phyloP scores from a whole-genome alignment of 2,797 vertebrate species.

The Mormyrops attenuatus region DNA sequence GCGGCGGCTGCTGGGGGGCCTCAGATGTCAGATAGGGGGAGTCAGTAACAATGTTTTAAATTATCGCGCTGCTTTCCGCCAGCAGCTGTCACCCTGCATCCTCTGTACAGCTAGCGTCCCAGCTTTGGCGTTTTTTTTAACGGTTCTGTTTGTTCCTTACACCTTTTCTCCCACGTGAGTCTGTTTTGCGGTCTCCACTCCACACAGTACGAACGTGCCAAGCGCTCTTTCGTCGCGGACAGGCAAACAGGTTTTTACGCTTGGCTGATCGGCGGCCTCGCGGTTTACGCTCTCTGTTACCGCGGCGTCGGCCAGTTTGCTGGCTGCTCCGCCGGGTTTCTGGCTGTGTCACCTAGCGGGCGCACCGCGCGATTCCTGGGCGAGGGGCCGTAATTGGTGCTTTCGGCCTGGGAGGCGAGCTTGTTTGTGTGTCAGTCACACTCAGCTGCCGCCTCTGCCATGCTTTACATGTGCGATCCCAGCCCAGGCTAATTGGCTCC shows the following conservation, averaged over 20 bases:
- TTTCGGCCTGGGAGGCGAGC: neutral
- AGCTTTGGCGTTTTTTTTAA: neutral
- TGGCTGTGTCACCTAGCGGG: neutral
- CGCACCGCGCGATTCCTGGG: neutral
- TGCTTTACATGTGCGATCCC: slow-evolving; percentile 32
- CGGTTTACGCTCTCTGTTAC: no score
- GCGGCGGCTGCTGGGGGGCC: neutral
- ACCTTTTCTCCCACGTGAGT: neutral
- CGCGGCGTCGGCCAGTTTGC: neutral
- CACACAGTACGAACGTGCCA: neutral
- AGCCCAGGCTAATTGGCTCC: slow-evolving; percentile 47
- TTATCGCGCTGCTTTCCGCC: neutral
- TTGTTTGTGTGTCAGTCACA: neutral
- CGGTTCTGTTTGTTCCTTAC: neutral
- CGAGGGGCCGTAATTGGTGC: neutral
- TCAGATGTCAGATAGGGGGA: neutral
- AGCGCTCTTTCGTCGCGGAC: no score
- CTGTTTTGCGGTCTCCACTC: neutral
- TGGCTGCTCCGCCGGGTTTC: neutral
- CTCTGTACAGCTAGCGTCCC: neutral
- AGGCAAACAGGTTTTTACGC: neutral
- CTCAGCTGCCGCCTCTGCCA: neutral
- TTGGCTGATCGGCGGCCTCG: neutral
- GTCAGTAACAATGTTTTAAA: neutral
- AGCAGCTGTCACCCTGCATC: neutral